A percentile compares a stretch with the other conserved stretches of the same genome.
phyloP scores from a whole-genome alignment of 2,888 invertebrate genomes.

The Conistra vaccinii region DNA sequence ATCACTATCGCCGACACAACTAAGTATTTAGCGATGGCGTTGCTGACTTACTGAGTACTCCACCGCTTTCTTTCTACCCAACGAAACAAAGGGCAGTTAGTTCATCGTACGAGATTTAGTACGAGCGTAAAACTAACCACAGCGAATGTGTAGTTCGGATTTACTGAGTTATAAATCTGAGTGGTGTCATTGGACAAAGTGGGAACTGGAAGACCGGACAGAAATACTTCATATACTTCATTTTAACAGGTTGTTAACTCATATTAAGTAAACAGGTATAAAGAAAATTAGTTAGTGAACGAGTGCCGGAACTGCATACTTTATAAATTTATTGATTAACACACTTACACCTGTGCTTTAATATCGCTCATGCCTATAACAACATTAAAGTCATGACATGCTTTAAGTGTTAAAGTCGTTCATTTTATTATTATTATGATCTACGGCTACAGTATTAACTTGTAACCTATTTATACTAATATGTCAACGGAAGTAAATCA shows the following conservation, averaged over 20 bases:
- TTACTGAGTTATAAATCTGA: conserved; percentile 71
- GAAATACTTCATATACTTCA: conserved; percentile 19
- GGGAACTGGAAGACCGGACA: conserved; percentile 54
- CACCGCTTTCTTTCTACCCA: conserved; percentile 66
- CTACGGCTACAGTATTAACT: neutral
- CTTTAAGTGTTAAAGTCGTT: conserved; percentile 4
- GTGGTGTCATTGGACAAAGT: conserved; percentile 58
- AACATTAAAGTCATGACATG: conserved; percentile 38
- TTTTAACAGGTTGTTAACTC: conserved; percentile 40
- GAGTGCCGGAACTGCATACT: conserved; percentile 65
- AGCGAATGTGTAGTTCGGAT: conserved; percentile 67
- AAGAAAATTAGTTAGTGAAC: conserved; percentile 57
- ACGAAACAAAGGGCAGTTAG: conserved; percentile 72
- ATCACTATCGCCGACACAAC: conserved; percentile 64
- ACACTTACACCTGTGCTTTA: conserved; percentile 57
- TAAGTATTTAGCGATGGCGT: conserved; percentile 63
- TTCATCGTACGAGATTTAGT: conserved; percentile 73
- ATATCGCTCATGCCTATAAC: conserved; percentile 46
- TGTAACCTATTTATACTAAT: conserved; percentile 3
- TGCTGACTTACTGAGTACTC: conserved; percentile 46
- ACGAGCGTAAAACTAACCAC: conserved; percentile 68
- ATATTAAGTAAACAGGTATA: conserved; percentile 47
- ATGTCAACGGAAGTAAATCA: conserved; percentile 29
- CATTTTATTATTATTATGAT: conserved; percentile 14
- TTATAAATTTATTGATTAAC: conserved; percentile 64